Base-by-base conservation (phyloP, 2,888 invertebrate genomes). In the Thumatha senex region DNA sequence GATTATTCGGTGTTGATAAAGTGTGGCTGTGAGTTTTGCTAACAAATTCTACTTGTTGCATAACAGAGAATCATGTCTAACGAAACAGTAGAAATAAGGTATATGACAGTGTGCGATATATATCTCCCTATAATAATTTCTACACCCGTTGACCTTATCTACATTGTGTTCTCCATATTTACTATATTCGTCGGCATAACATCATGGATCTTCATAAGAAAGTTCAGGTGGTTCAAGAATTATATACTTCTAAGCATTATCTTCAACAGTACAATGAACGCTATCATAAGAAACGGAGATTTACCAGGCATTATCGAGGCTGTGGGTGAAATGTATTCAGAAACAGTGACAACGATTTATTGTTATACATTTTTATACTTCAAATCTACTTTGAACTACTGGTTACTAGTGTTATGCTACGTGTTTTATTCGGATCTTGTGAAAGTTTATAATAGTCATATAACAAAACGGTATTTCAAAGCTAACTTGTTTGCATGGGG, bases 361-460 rank as follows among this genome's bases (percentile, higher is more conserved):
- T 12, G 1, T 0, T 29, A 53, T 8, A 0, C 14, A 7, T 53
- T 11, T n/a, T 30, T 63, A 15, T 63, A 48, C 41, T 52, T 57
- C 5, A 60, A 39, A 40, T 7, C 57, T 11, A 30, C 48, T 0
- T 34, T 9, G 2, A 41, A 60, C 4, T 60, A 0, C 15, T 63
- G 64, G 62, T 15, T 63, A 9, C 7, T 60, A 4, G 14, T 57
- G 1, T 2, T 63, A 44, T 63, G 60, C 34, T 59, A 40, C 11
- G 2, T 52, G 7, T 56, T 63, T 8, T 63, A 63, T 14, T n/a
- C 45, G 12, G 54, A 60, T 3, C 11, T 59, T 1, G 56, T 56
- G 12, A 52, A 48, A 46, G 61, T 60, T 11, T 47, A 54, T 11
- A 11, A 7, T 11, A 10, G 12, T 48, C 38, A 46, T 1, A 12